Base-by-base conservation (phyloP, 2,113 vertebrate genomes). In the Oreotrochilus melanogaster region DNA sequence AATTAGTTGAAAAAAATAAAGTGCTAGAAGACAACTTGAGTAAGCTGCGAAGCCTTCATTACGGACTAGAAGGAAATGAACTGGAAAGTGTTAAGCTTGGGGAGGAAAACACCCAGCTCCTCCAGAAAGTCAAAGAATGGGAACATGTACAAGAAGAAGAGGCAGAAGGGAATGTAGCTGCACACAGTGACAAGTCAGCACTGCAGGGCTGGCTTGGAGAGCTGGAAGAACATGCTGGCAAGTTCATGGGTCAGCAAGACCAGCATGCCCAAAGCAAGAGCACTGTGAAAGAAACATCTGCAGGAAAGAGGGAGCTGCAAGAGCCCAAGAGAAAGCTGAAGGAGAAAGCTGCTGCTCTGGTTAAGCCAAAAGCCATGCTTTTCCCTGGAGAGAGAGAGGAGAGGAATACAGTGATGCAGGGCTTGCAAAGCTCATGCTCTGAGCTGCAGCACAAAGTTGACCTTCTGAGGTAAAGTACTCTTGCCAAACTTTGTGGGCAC, bases 391-490 rank as follows among this genome's bases (percentile, higher is more conserved):
- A 98, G 98, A 92, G 92, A 15, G 98, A 98, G 14, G 79, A 97
- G 75, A 96, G 98, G 64, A 98, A 93, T 13, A 47, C 60, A 5
- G 97, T 89, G 72, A 96, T 98, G 28, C 91, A 95, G 7, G 96
- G 98, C 84, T 93, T 99, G 19, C 99, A 98, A 54, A 96, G 96
- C 93, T 93, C 98, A 11, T 98, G 98, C 51, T 69, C 97, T 27
- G 97, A 97, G 37, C 97, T 99, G 95, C 98, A 98, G 72, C 96
- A 97, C 19, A 98, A 97, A 23, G 98, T 99, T 27, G 98, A 98
- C 75, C 95, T 96, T 54, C 94, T 99, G 98, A 99, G 99, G 99
- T 99, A 99, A 99, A 12, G 95, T 98, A 96, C 92, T 3, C 73
- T 67, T 64, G 58, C 76, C 37, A 42, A 80, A 31, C 53, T 23